These are phyloP conservation scores for Hylaea fasciaria DNA, from an alignment of 2,888 invertebrate genomes.

Conservation along the genomic window DNA sequence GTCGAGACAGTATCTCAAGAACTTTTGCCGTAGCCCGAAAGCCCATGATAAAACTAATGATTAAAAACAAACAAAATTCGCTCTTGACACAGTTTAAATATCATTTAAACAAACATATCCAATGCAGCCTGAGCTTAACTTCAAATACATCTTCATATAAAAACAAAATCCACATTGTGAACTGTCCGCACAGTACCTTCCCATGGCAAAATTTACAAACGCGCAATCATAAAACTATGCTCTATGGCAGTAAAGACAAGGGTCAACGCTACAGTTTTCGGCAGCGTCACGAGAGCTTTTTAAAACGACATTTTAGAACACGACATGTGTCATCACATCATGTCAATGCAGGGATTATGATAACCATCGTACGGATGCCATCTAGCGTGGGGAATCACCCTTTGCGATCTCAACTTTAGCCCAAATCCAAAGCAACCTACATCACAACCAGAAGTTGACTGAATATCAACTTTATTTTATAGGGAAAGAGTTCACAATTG, in stretches of 20 bases:
- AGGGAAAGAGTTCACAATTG: slow-evolving; percentile 44
- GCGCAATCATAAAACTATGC: slow-evolving; percentile 40
- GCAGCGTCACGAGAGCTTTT: slow-evolving; percentile 54
- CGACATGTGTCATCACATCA: slow-evolving; percentile 86
- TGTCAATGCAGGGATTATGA: slow-evolving; percentile 85
- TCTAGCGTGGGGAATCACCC: slow-evolving; percentile 82
- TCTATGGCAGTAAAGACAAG: slow-evolving; percentile 51
- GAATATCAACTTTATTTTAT: slow-evolving; percentile 47
- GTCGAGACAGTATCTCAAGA: too few relatives aligned
- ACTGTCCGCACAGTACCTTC: slow-evolving; percentile 70
- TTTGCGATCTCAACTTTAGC: slow-evolving; percentile 71
- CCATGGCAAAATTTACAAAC: slow-evolving; percentile 57
- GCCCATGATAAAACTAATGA: background rate
- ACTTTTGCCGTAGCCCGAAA: too few relatives aligned
- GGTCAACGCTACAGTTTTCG: slow-evolving; percentile 43
- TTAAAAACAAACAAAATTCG: slow-evolving; percentile 49
- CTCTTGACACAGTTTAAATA: slow-evolving; percentile 63
- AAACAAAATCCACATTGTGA: slow-evolving; percentile 76
- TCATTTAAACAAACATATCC: slow-evolving; percentile 61
- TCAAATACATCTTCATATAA: slow-evolving; percentile 72
- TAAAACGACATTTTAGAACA: slow-evolving; percentile 78
- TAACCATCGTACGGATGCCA: slow-evolving; percentile 83
- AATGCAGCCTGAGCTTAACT: slow-evolving; percentile 48
- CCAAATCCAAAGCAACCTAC: slow-evolving; percentile 58
- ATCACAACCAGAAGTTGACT: slow-evolving; percentile 35